Percentiles rank a stretch among this genome's conserved stretches.
These are phyloP conservation scores for Machaerirhynchus nigripectus DNA, from an alignment of 2,113 vertebrate species.

Conservation along the genomic window DNA sequence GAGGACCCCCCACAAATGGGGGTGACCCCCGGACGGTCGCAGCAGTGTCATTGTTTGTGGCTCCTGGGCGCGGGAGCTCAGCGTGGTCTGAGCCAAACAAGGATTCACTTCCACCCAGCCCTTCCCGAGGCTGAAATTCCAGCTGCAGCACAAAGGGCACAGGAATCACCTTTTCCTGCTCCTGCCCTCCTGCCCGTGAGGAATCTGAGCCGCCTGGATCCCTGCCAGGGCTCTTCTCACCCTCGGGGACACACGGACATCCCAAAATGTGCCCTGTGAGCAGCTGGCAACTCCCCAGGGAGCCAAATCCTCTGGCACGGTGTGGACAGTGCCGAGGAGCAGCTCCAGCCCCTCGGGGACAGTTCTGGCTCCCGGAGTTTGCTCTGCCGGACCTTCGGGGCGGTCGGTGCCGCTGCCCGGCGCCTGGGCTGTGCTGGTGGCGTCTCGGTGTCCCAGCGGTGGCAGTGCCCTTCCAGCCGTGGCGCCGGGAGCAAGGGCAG, in stretches of 20 bases:
- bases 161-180: neutral
- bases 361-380: rapidly evolving
- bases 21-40: neutral
- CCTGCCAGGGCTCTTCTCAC: neutral
- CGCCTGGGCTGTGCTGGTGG: neutral
- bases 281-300: neutral
- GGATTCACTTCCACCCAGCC: neutral
- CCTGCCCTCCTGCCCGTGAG: neutral
- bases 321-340: neutral
- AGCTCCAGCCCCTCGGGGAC: neutral
- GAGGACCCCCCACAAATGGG: rapidly evolving
- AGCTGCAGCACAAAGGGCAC: neutral
- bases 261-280: neutral
- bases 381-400: neutral
- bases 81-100: neutral
- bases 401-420: too few species aligned
- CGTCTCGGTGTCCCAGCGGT: neutral
- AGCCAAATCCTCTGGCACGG: rapidly evolving
- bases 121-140: neutral
- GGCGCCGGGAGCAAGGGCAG: neutral
- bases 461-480: neutral
- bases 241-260: neutral
- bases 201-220: neutral
- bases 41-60: rapidly evolving
- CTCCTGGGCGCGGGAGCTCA: rapidly evolving